Evolutionary conservation across 2,113 vertebrate species (phyloP), one percentile per base, ranked within the genome.

Genomic region (Eulacestoma nigropectus): DNA sequence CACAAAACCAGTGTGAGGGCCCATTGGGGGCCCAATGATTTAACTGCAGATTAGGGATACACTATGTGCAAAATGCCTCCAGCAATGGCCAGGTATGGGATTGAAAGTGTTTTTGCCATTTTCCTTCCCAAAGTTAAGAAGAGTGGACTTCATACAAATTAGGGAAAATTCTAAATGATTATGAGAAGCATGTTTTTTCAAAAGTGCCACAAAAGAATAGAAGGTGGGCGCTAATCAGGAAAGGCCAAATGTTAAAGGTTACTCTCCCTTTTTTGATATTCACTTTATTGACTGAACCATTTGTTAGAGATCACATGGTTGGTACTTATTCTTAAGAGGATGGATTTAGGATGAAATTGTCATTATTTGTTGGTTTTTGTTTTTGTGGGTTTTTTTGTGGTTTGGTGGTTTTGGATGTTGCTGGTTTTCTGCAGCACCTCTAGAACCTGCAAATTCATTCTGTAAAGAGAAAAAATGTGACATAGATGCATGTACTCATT

Each of bases 71-170:
- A 86, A 95, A 74, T 79, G 69, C 63, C 72, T 96, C 53, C 70
- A 93, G 79, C 89, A 69, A 41, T 64, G 73, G 75, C 62, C 79
- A 96, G 64, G 73, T 97, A 87, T 33, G 80, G 68, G 82, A 89
- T 95, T 97, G 93, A 95, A 96, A 96, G 42, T 41, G n/a, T 46
- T 97, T 97, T 95, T 97, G 85, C 69, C 76, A 26, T 80, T 88
- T 97, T 95, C 55, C 42, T 96, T 95, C 90, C 67, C 49, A 29
- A 94, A 96, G 59, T 70, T 95, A 88, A 84, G 87, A 96, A 93
- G n/a, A 76, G 33, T 77, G 46, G 84, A 75, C 81, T 95, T 97
- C 30, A 86, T 92, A 93, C 97, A 97, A 97, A 91, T 49, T 76
- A 67, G 74, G 44, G 42, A 69, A 94, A 96, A 91, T 64, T 89